A percentile compares a stretch with the other conserved stretches of the same genome.
phyloP scores from a whole-genome alignment of 2,113 vertebrate species.

The Numenius arquata region DNA sequence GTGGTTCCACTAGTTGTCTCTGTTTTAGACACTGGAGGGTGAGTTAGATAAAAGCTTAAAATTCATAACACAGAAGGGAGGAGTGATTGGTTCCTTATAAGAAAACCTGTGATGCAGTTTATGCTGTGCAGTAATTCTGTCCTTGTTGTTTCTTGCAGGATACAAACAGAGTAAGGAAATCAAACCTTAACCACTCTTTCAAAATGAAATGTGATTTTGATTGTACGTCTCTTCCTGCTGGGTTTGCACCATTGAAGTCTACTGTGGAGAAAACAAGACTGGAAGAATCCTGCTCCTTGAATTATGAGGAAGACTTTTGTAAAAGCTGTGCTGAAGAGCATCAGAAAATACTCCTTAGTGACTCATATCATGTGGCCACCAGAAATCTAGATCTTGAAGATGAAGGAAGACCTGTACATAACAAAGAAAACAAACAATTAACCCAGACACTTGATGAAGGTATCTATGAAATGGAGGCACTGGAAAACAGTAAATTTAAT shows the following conservation, averaged over 20 bases:
- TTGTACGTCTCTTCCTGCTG: neutral
- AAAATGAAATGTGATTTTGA: conserved; percentile 73
- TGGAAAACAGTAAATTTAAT: conserved; percentile 43
- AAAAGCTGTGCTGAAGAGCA: conserved; percentile 59
- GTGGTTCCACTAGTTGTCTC: neutral
- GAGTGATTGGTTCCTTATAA: neutral
- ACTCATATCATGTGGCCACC: conserved; percentile 9
- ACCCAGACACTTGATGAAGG: neutral
- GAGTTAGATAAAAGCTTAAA: neutral
- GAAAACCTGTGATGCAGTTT: neutral
- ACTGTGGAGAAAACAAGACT: conserved; percentile 9
- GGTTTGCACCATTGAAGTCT: conserved; percentile 41
- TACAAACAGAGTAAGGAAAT: conserved; percentile 23
- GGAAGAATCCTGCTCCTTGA: conserved; percentile 33
- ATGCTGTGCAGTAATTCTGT: neutral
- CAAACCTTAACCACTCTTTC: neutral
- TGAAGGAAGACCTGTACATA: conserved; percentile 60
- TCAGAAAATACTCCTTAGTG: conserved; percentile 9
- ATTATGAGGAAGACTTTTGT: conserved; percentile 34
- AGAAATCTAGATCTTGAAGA: conserved; percentile 27
- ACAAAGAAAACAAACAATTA: conserved; percentile 76
- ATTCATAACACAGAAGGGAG: neutral
- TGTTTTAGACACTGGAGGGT: neutral
- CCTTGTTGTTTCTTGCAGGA: conserved; percentile 43
- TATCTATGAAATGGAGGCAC: conserved; percentile 46